Conservation (phyloP, 2,888 invertebrate genomes). For the Aromia moschata region DNA sequence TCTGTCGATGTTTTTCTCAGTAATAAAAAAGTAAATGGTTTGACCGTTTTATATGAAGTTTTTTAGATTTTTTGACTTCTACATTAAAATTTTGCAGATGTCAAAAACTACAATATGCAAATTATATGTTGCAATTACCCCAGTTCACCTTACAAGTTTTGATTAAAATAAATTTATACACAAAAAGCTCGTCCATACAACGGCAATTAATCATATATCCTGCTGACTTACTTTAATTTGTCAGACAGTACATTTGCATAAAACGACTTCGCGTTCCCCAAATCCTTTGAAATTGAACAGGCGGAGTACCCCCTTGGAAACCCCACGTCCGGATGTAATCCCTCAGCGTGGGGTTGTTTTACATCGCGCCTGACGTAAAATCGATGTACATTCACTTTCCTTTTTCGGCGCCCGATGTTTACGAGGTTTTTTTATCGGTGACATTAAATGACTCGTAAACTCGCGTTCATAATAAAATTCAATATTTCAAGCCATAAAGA, state of each 20-base stretch:
- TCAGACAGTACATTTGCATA: slow-evolving; percentile 5
- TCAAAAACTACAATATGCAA: too few relatives aligned
- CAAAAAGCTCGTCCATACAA: too few relatives aligned
- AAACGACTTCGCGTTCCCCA: not conserved
- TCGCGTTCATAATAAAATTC: not conserved
- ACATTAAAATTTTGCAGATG: too few relatives aligned
- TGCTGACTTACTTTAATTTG: not conserved
- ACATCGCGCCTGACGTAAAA: slow-evolving; percentile 1
- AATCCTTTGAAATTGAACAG: slow-evolving; percentile 9
- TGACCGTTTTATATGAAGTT: too few relatives aligned
- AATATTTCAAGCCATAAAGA: too few relatives aligned
- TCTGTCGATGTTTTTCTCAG: too few relatives aligned
- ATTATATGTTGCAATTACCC: too few relatives aligned
- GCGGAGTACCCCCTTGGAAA: not conserved
- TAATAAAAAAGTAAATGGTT: too few relatives aligned
- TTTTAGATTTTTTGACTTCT: too few relatives aligned
- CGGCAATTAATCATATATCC: too few relatives aligned
- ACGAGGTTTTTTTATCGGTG: not conserved
- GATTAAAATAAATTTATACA: too few relatives aligned
- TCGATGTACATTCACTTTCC: slow-evolving; percentile 1
- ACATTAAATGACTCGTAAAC: not conserved
- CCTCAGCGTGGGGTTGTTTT: slow-evolving; percentile 11
- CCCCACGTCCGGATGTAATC: slow-evolving; percentile 23
- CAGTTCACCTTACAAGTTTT: too few relatives aligned
- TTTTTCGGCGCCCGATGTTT: not conserved